Base-by-base conservation (phyloP, 2,797 vertebrate genomes). In the Oreonectes daqikongensis region DNA sequence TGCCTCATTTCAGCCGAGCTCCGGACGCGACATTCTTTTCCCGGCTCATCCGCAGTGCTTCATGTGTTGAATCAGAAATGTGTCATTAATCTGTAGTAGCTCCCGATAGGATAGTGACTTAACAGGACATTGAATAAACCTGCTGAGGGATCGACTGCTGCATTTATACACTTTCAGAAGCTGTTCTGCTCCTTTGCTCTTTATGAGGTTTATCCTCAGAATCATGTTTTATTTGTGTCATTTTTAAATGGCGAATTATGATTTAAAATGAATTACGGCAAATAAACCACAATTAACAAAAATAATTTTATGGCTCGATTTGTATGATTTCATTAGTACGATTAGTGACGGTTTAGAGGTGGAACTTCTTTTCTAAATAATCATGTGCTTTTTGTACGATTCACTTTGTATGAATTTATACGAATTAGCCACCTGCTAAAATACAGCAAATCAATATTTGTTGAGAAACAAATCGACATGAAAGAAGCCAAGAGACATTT, bases 11-110 rank as follows among this genome's bases (percentile, higher is more conserved):
- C 70, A 73, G n/a, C 26, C 24, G n/a, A 60, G 59, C 71, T 73
- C 12, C 4, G 50, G 71, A 64, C 44, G 22, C 9, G 10, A 52
- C 71, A 50, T 26, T 38, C 70, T 11, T 72, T 61, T 17, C 46
- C 57, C 20, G n/a, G 8, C 42, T 72, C 60, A 28, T 74, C 60
- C 32, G 8, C 30, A 24, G 55, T 11, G 65, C 52, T 72, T 79
- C 77, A 79, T 28, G 28, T 65, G 38, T 40, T 67, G 63, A 73
- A 79, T 79, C 28, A 18, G 59, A 67, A 72, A 79, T 79, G 40
- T 72, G 69, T 79, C 63, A 79, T 79, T 61, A 72, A 59, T 67
- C 28, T 44, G 15, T 63, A 48, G 24, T 30, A 35, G 50, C 38
- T 28, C n/a, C 60, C 15, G 2, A 55, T 53, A 65, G 76, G 48